A percentile compares a stretch with the other conserved stretches of the same genome.
phyloP scores from a whole-genome alignment of 2,888 invertebrate species.

The Sinhomidia bicolor region DNA sequence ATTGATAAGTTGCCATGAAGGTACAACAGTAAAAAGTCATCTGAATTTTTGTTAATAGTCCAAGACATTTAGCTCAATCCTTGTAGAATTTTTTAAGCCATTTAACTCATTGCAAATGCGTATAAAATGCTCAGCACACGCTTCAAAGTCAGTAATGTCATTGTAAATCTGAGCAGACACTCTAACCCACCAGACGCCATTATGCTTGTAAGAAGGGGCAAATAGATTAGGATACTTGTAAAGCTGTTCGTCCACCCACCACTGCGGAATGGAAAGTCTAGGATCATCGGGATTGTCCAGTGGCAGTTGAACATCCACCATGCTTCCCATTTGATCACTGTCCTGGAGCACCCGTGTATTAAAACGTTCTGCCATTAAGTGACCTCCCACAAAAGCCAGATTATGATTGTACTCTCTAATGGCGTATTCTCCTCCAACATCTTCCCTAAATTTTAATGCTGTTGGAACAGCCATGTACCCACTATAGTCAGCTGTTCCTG shows the following conservation, averaged over 20 bases:
- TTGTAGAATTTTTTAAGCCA: conserved; percentile 9
- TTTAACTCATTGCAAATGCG: conserved; percentile 66
- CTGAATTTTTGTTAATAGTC: too few species aligned
- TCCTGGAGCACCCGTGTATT: conserved; percentile 64
- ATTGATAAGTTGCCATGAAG: too few species aligned
- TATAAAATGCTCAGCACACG: conserved; percentile 51
- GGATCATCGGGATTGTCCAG: conserved; percentile 49
- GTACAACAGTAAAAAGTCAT: too few species aligned
- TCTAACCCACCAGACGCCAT: conserved; percentile 65
- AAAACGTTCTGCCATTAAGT: conserved; percentile 46
- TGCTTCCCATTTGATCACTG: conserved; percentile 67
- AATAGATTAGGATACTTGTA: conserved; percentile 35
- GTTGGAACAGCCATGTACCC: conserved; percentile 71
- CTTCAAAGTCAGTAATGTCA: conserved; percentile 64
- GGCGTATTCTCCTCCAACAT: conserved; percentile 71
- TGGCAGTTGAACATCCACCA: conserved; percentile 74
- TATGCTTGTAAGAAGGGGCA: conserved; percentile 51
- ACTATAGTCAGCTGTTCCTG: conserved; percentile 76
- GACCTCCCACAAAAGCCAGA: conserved; percentile 62
- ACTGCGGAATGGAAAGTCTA: background rate
- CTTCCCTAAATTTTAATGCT: conserved; percentile 71
- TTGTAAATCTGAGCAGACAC: conserved; percentile 72
- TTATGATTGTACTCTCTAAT: conserved; percentile 71
- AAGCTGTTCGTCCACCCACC: conserved; percentile 66
- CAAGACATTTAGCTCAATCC: too few species aligned